Evolutionary conservation across 2,797 vertebrate species (phyloP).

Genomic region (Catostomus latipinnis): DNA sequence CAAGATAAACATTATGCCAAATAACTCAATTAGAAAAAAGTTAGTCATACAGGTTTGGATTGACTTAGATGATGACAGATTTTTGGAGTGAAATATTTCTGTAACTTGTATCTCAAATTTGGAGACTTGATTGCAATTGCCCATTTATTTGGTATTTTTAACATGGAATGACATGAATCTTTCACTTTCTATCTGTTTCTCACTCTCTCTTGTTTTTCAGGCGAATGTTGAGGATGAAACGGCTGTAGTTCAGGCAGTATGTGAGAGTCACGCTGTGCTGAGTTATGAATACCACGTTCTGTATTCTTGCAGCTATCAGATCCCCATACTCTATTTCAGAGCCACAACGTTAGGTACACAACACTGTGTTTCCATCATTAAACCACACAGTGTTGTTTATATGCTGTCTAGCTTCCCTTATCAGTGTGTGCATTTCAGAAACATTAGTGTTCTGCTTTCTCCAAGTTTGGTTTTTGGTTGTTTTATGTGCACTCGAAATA

Average conservation of each 20-base stretch:
- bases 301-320: constrained; percentile 89
- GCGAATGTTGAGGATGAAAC: constrained; percentile 43
- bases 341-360: constrained; percentile 85
- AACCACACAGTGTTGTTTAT: constrained; percentile 33
- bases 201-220: constrained; percentile 18
- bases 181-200: background rate
- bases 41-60: too few species aligned
- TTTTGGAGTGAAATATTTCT: too few species aligned
- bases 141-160: background rate
- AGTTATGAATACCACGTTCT: constrained; percentile 89
- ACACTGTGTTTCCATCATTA: constrained; percentile 22
- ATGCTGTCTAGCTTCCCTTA: constrained; percentile 20
- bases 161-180: background rate
- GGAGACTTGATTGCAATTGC: background rate
- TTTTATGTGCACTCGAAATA: constrained; percentile 3
- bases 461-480: constrained; percentile 3
- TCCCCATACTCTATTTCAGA: constrained; percentile 92
- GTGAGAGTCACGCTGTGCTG: constrained; percentile 56
- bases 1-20: too few species aligned
- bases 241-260: constrained; percentile 12
- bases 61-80: too few species aligned
- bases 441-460: constrained; percentile 16
- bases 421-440: constrained; percentile 31
- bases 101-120: background rate
- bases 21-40: too few species aligned